Percentiles rank a stretch among this genome's conserved stretches.
These are phyloP conservation scores for Anguilla megastoma DNA, from an alignment of 2,797 vertebrate species.

Conservation along the genomic window DNA sequence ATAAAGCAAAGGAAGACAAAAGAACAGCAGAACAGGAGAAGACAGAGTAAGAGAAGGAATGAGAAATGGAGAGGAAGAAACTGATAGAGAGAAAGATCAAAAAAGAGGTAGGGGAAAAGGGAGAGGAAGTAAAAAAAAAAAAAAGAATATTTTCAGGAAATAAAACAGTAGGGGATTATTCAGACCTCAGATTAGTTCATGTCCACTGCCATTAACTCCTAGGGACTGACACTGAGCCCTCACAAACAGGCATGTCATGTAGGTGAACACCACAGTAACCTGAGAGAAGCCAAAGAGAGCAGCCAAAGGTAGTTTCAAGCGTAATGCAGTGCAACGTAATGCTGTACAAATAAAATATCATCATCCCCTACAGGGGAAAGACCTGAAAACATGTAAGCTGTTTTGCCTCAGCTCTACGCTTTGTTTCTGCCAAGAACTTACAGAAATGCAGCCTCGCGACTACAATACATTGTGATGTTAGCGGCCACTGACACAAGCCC, in stretches of 20 bases:
- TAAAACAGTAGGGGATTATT: not conserved
- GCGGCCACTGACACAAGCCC: not conserved
- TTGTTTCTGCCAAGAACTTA: not conserved
- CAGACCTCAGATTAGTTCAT: not conserved
- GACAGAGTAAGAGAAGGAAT: not conserved
- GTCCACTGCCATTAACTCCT: slow-evolving; percentile 5
- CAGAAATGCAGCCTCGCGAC: not conserved
- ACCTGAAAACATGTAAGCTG: not conserved
- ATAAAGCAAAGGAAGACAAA: not conserved
- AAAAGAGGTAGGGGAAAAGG: slow-evolving; percentile 23
- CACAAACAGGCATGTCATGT: not conserved
- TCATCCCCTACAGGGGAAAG: not conserved
- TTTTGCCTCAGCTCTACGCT: not conserved
- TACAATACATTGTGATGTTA: not conserved
- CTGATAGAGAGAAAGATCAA: not conserved
- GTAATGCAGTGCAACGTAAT: not conserved
- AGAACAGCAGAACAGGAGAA: slow-evolving; percentile 14
- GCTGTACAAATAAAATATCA: slow-evolving; percentile 12
- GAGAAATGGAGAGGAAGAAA: not conserved
- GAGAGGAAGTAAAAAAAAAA: slow-evolving; percentile 17
- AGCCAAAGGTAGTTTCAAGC: not conserved
- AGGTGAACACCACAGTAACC: not conserved
- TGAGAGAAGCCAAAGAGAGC: not conserved
- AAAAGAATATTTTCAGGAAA: not conserved
- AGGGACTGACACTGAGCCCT: not conserved